Evolutionary conservation across 2,888 invertebrate species (phyloP), one percentile per base, ranked within the genome.

Genomic region (Chloromyia formosa): DNA sequence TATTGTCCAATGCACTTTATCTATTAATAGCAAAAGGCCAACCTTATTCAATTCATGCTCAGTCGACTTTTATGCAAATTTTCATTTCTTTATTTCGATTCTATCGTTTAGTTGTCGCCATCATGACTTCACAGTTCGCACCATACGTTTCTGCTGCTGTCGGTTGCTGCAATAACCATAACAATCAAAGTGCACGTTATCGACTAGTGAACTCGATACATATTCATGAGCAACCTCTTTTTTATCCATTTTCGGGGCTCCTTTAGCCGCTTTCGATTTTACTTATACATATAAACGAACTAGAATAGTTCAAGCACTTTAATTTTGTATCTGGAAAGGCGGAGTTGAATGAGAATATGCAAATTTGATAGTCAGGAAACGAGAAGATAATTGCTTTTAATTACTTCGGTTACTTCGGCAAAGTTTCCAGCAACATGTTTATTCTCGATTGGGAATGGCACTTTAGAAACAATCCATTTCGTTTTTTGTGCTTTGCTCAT

Each of bases 141-240:
- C 27, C 27, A 35, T 35, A 35, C 27, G 27, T 35, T 35, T 4
- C 27, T 35, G 27, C 27, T 35, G 27, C 7, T 35, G 27, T 35
- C 27, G 7, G 27, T 35, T 35, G 27, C 56, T 16, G 56, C 56
- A n/a, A 20, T 56, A 61, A 62, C 27, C 16, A 62, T 66, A 66
- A 66, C 66, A 45, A 49, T 22, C 66, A 49, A 66, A 66, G 45
- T 66, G 66, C 45, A 66, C 45, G 66, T 66, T 66, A 66, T 66
- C 66, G 49, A 49, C 66, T 22, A 10, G 14, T 12, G n/a, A 66
- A 20, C 45, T 22, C 45, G 12, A 66, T 66, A 49, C 45, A 66
- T 66, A 66, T 66, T 66, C 66, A 66, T 66, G 23, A n/a, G 45
- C n/a, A 2, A n/a, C 49, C 16, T 49, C 16, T 12, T 35, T 62